phyloP scores from a whole-genome alignment of 2,797 vertebrate genomes.

The Mus spretus region DNA sequence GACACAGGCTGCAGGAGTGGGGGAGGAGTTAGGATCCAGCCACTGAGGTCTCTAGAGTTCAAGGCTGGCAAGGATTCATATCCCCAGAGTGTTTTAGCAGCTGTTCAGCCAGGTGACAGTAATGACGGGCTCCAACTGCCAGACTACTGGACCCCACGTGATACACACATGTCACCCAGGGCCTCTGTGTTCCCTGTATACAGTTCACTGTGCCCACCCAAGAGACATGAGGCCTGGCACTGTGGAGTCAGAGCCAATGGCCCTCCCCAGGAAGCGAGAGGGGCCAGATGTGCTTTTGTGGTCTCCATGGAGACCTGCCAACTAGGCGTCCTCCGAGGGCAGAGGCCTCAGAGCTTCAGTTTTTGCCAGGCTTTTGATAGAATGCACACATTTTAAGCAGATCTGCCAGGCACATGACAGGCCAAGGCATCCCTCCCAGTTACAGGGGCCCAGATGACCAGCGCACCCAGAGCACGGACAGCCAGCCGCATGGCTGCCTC shows the following conservation, averaged over 20 bases:
- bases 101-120: rapidly evolving
- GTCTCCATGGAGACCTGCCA: slow-evolving; percentile 88
- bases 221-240: neutral
- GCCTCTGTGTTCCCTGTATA: neutral
- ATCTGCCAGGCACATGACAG: neutral
- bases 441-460: neutral
- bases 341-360: slow-evolving; percentile 78
- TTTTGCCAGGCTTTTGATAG: slow-evolving; percentile 32
- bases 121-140: rapidly evolving
- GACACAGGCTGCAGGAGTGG: neutral
- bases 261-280: slow-evolving; percentile 84
- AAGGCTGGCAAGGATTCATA: neutral
- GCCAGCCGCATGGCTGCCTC: neutral
- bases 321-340: slow-evolving; percentile 66
- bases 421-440: neutral
- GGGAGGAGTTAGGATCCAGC: rapidly evolving
- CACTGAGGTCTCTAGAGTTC: neutral
- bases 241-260: slow-evolving; percentile 75
- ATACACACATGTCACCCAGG: rapidly evolving
- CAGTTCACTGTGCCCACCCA: neutral
- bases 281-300: slow-evolving; percentile 88
- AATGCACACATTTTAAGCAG: neutral
- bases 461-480: neutral
- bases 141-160: neutral
- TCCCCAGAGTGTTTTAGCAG: too few species aligned